phyloP scores from a whole-genome alignment of 2,888 invertebrate genomes.

The Caradrina clavipalpis region DNA sequence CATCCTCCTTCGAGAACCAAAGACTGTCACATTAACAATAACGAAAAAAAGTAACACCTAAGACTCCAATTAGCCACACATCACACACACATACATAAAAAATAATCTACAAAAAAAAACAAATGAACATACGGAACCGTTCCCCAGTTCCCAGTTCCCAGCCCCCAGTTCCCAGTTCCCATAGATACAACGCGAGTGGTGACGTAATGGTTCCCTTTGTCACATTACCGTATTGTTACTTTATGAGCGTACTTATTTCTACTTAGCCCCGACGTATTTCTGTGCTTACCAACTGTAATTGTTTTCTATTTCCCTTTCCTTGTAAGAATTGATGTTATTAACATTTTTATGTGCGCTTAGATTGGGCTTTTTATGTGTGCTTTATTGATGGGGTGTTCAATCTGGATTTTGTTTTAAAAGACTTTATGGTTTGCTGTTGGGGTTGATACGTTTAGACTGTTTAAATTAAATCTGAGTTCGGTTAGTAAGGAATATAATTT shows the following conservation, averaged over 20 bases:
- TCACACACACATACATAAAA: neutral
- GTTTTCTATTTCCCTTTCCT: conserved; percentile 49
- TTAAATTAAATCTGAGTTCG: no score
- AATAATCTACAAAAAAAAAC: neutral
- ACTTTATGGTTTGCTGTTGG: neutral
- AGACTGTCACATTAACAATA: neutral
- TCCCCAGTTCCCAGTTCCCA: neutral
- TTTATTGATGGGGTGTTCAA: conserved; percentile 18
- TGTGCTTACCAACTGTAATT: conserved; percentile 55
- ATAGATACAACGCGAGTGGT: conserved; percentile 21
- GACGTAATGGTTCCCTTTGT: conserved; percentile 63
- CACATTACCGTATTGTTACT: conserved; percentile 61
- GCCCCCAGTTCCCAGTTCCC: neutral
- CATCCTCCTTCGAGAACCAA: neutral
- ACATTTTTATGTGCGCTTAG: conserved; percentile 36
- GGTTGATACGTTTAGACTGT: no score
- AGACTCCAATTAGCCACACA: conserved; percentile 5
- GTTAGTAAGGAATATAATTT: no score
- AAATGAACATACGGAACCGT: conserved; percentile 3
- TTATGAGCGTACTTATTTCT: conserved; percentile 62
- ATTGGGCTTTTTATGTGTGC: conserved; percentile 13
- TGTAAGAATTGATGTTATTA: conserved; percentile 49
- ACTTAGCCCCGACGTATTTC: conserved; percentile 58
- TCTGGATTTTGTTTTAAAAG: neutral
- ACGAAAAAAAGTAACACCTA: neutral